A percentile compares a stretch with the other conserved stretches of the same genome.
Evolutionary conservation across 2,888 invertebrate species (phyloP).

Genomic region (Pristionchus entomophagus): DNA sequence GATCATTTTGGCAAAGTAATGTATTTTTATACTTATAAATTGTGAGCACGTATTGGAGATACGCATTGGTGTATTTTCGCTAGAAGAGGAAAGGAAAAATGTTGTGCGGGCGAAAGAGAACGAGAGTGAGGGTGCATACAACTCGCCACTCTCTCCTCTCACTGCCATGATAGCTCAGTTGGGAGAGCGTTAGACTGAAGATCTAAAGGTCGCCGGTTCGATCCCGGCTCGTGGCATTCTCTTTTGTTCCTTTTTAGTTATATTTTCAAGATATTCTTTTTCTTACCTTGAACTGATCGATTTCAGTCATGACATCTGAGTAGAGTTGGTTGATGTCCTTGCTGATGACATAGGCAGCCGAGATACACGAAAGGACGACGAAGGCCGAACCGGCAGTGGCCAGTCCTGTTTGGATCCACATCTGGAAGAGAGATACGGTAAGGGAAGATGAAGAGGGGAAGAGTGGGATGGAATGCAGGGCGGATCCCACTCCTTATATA

Average conservation of each 20-base stretch:
- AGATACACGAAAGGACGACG: constrained; percentile 48
- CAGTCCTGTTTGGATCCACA: constrained; percentile 43
- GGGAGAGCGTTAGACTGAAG: constrained; percentile 76
- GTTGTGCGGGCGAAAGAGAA: not conserved
- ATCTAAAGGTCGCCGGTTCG: constrained; percentile 76
- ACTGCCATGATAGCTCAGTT: constrained; percentile 66
- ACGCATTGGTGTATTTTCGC: too few relatives aligned
- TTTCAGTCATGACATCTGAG: constrained; percentile 47
- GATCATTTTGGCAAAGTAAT: too few relatives aligned
- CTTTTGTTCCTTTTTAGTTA: constrained; percentile 10
- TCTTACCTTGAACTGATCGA: constrained; percentile 47
- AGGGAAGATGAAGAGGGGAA: not conserved
- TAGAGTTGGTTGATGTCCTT: constrained; percentile 50
- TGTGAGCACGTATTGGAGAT: too few relatives aligned
- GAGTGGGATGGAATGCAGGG: constrained; percentile 2
- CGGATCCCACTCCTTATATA: not conserved
- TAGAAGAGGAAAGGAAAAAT: not conserved
- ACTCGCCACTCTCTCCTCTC: not conserved
- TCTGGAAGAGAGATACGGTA: not conserved
- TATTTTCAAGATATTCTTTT: not conserved
- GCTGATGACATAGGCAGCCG: constrained; percentile 47
- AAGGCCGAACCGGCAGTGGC: constrained; percentile 49
- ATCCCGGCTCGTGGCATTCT: constrained; percentile 74
- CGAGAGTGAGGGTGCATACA: not conserved
- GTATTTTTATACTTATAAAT: too few relatives aligned